Evolutionary conservation across 2,113 vertebrate species (phyloP).

Genomic region (Coregonus clupeaformis): DNA sequence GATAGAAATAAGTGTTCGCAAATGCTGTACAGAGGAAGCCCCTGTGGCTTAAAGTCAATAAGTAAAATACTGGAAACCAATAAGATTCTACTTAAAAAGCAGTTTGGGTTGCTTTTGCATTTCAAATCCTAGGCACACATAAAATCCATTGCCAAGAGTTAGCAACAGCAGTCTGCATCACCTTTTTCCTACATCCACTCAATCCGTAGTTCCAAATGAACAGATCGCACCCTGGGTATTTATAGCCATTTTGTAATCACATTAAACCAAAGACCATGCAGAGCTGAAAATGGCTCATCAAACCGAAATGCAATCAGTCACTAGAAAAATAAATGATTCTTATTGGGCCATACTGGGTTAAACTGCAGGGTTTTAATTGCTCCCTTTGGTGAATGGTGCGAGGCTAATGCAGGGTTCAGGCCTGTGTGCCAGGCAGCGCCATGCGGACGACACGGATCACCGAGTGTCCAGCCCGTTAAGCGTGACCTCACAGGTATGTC

Average conservation of each 20-base stretch:
- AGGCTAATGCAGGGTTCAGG: constrained; percentile 26
- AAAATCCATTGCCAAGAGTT: constrained; percentile 44
- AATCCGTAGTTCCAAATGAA: constrained; percentile 23
- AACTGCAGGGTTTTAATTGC: constrained; percentile 42
- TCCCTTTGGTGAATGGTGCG: constrained; percentile 42
- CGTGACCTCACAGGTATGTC: constrained; percentile 53
- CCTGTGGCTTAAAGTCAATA: constrained; percentile 25
- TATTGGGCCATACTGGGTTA: constrained; percentile 19
- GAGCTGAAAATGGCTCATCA: constrained; percentile 26
- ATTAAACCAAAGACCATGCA: constrained; percentile 46
- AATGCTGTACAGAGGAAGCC: background rate
- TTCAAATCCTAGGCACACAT: constrained; percentile 34
- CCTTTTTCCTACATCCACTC: constrained; percentile 40
- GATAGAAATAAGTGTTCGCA: background rate
- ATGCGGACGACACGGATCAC: constrained; percentile 53
- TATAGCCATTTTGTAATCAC: constrained; percentile 35
- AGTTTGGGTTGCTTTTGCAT: constrained; percentile 35
- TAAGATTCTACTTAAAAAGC: constrained; percentile 36
- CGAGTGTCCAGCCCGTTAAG: constrained; percentile 46
- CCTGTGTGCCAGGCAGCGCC: constrained; percentile 40
- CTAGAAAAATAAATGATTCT: constrained; percentile 38
- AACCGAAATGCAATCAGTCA: constrained; percentile 26
- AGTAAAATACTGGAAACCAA: constrained; percentile 31
- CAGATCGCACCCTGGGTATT: constrained; percentile 32
- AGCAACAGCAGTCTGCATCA: constrained; percentile 46